Conservation (phyloP, 2,113 vertebrate genomes). For the Cromileptes altivelis region DNA sequence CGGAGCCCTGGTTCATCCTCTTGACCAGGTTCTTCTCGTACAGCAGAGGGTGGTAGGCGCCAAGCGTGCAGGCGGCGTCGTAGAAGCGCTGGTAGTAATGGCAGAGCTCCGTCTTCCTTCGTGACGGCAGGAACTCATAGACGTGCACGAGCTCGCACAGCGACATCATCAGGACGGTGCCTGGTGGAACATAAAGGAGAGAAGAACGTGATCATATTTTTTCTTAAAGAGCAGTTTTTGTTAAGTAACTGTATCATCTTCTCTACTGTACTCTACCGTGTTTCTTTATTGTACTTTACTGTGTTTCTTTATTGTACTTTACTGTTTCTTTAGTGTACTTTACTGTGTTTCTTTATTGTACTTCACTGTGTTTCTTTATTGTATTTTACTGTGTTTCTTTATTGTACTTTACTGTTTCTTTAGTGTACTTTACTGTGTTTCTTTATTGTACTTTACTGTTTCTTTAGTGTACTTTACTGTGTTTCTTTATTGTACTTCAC, state of each 20-base stretch:
- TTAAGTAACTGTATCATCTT: neutral
- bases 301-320: neutral
- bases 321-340: neutral
- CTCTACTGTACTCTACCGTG: no score
- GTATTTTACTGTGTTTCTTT: no score
- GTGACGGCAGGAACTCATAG: conserved; percentile 87
- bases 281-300: neutral
- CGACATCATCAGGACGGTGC: conserved; percentile 87
- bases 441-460: no score
- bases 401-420: no score
- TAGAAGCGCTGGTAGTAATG: conserved; percentile 87
- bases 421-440: no score
- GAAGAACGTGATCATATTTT: neutral
- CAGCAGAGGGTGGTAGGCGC: conserved; percentile 87
- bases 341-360: neutral
- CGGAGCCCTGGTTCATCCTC: conserved; percentile 84
- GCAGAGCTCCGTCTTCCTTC: conserved; percentile 85
- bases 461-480: no score
- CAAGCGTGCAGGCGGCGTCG: conserved; percentile 86
- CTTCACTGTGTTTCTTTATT: neutral
- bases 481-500: no score
- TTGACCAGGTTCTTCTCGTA: conserved; percentile 89
- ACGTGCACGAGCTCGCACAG: conserved; percentile 85
- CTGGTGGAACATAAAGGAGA: conserved; percentile 50
- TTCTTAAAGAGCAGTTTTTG: neutral